These are phyloP conservation scores for Caenorhabditis sp. DNA, from an alignment of 2,888 invertebrate genomes.

Conservation along the genomic window DNA sequence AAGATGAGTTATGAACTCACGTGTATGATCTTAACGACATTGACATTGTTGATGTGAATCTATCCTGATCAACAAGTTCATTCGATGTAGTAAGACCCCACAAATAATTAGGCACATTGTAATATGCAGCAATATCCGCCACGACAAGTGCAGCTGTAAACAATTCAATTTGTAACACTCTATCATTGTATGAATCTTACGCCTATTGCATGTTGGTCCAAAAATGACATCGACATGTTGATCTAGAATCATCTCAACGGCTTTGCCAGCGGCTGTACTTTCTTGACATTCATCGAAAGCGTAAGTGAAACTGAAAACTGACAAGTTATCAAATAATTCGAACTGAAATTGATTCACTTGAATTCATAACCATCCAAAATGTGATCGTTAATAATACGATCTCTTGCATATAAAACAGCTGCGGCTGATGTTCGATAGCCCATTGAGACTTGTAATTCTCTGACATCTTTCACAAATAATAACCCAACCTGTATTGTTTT, in stretches of 20 bases:
- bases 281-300: slow-evolving; percentile 55
- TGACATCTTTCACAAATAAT: neutral
- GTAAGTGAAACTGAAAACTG: slow-evolving; percentile 17
- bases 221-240: slow-evolving; percentile 52
- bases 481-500: neutral
- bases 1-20: neutral
- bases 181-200: neutral
- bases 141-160: slow-evolving; percentile 42
- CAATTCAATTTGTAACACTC: neutral
- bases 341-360: slow-evolving; percentile 22
- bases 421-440: slow-evolving; percentile 42
- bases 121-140: slow-evolving; percentile 36
- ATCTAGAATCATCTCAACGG: slow-evolving; percentile 30
- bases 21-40: slow-evolving; percentile 22
- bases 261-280: slow-evolving; percentile 45
- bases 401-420: slow-evolving; percentile 49
- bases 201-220: slow-evolving; percentile 58
- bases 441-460: neutral
- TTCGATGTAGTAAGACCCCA: slow-evolving; percentile 43
- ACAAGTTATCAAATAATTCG: neutral
- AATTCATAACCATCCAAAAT: slow-evolving; percentile 39
- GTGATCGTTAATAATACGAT: slow-evolving; percentile 40
- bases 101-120: slow-evolving; percentile 39
- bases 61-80: slow-evolving; percentile 26
- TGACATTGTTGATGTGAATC: slow-evolving; percentile 39